Evolutionary conservation across 2,888 invertebrate genomes (phyloP).

Genomic region (Scaptomyza parva): DNA sequence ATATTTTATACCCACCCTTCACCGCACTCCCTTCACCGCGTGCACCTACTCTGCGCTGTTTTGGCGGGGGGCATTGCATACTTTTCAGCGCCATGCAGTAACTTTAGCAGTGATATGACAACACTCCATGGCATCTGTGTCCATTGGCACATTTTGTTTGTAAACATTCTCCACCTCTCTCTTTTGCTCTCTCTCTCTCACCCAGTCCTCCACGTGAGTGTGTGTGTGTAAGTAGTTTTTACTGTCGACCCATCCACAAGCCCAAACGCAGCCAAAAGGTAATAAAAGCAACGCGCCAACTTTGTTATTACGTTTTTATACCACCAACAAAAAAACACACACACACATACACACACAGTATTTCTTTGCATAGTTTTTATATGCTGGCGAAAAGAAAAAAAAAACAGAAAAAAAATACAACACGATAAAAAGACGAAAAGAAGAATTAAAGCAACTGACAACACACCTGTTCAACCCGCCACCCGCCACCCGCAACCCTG

Average conservation of each 20-base stretch:
- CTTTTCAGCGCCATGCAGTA: slow-evolving; percentile 69
- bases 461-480: slow-evolving; percentile 67
- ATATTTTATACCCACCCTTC: too few relatives aligned
- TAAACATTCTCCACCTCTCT: slow-evolving; percentile 50
- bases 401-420: too few relatives aligned
- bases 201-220: slow-evolving; percentile 5
- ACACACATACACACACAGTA: slow-evolving; percentile 11
- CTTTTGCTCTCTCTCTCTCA: slow-evolving; percentile 7
- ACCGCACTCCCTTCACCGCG: too few relatives aligned
- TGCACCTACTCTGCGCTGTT: not conserved
- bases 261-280: slow-evolving; percentile 60
- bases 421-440: not conserved
- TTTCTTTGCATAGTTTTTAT: slow-evolving; percentile 60
- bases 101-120: slow-evolving; percentile 70
- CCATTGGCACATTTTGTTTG: slow-evolving; percentile 77
- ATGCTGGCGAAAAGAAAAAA: slow-evolving; percentile 22
- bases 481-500: not conserved
- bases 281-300: slow-evolving; percentile 73
- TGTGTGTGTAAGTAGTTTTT: slow-evolving; percentile 69
- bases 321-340: slow-evolving; percentile 29
- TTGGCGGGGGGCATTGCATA: slow-evolving; percentile 59
- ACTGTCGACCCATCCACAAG: slow-evolving; percentile 45
- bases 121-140: slow-evolving; percentile 60
- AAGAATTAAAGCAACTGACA: slow-evolving; percentile 35
- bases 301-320: slow-evolving; percentile 75